Evolutionary conservation across 2,113 vertebrate genomes (phyloP).

Genomic region (Pollachius pollachius): DNA sequence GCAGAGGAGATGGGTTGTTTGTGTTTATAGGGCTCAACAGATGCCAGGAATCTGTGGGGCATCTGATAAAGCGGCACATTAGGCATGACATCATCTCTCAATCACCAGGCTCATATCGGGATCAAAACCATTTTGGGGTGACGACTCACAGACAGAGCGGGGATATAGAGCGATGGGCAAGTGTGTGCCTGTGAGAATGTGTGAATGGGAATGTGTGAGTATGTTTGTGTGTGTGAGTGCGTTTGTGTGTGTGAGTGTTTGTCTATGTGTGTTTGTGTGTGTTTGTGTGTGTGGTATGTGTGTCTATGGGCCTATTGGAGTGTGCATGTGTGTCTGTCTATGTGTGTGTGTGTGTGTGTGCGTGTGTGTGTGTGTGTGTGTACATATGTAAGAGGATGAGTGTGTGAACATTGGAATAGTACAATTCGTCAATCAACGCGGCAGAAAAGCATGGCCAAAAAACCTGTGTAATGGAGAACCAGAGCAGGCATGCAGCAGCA

Average conservation of each 20-base stretch:
- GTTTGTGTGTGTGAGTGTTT: too few relatives aligned
- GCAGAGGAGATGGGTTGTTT: constrained; percentile 22
- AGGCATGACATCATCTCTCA: constrained; percentile 35
- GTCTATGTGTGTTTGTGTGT: too few relatives aligned
- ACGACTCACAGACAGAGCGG: not conserved
- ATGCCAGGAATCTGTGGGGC: constrained; percentile 23
- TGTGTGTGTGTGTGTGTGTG: too few relatives aligned
- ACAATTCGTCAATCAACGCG: too few relatives aligned
- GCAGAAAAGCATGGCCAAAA: not conserved
- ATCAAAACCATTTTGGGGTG: constrained; percentile 8
- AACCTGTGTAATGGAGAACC: not conserved
- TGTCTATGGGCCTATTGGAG: too few relatives aligned
- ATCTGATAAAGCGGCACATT: constrained; percentile 40
- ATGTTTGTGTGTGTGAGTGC: too few relatives aligned
- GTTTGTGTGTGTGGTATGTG: too few relatives aligned
- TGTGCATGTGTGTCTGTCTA: too few relatives aligned
- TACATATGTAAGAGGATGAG: too few relatives aligned
- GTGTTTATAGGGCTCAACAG: constrained; percentile 22
- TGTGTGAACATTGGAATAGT: too few relatives aligned
- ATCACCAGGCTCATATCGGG: constrained; percentile 21
- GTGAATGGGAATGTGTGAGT: not conserved
- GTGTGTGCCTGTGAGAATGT: not conserved
- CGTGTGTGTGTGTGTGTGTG: too few relatives aligned
- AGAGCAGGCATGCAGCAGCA: not conserved
- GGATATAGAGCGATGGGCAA: not conserved